Evolutionary conservation across 23 tunicate species (phyloP).

Genomic region (Diplosoma virens): DNA sequence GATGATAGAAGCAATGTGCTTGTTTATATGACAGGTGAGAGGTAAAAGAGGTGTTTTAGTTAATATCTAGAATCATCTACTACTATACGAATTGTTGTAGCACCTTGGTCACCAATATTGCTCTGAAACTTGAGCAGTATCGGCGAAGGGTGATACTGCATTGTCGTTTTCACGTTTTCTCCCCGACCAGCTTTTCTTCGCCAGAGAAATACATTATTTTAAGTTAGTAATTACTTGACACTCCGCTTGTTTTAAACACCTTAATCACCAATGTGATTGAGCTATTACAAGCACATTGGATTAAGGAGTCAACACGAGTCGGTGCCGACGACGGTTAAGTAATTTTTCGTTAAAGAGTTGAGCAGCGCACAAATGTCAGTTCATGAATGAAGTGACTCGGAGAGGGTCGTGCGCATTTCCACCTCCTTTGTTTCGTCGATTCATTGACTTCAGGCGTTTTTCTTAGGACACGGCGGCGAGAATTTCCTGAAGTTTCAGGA

Average conservation of each 20-base stretch:
- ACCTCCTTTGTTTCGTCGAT: no score
- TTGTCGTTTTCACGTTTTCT: background rate
- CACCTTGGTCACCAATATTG: slow-evolving; percentile 96
- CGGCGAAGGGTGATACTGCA: slow-evolving; percentile 69
- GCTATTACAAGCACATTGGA: slow-evolving; percentile 77
- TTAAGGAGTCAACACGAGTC: slow-evolving; percentile 54
- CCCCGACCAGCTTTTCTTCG: background rate
- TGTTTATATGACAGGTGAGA: slow-evolving; percentile 83
- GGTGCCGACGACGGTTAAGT: background rate
- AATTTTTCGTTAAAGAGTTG: background rate
- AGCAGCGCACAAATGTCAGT: no score
- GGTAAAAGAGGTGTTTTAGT: no score
- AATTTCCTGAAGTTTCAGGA: slow-evolving; percentile 80
- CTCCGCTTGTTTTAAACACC: slow-evolving; percentile 64
- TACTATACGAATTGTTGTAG: slow-evolving; percentile 34
- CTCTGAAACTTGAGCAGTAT: slow-evolving; percentile 42
- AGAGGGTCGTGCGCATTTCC: no score
- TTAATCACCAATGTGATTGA: slow-evolving; percentile 98
- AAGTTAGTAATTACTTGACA: background rate
- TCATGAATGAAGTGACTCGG: no score
- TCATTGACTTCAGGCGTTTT: no score
- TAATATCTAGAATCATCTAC: no score
- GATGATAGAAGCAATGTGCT: slow-evolving; percentile 73
- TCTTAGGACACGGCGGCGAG: slow-evolving; percentile 66
- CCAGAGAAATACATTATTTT: no score